phyloP scores from a whole-genome alignment of 1,140 invertebrate genomes.

The Nebria ingens region DNA sequence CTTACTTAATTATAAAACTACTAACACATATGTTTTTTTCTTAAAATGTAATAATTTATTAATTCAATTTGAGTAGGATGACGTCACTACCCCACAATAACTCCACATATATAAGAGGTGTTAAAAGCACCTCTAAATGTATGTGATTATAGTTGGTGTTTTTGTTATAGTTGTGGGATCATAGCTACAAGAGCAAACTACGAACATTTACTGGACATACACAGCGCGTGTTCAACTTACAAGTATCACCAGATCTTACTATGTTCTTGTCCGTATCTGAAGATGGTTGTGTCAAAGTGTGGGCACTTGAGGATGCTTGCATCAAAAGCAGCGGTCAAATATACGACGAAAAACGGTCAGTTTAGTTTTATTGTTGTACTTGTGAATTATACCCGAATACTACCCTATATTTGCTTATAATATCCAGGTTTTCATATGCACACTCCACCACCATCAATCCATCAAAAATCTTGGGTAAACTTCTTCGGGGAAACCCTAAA shows the following conservation, averaged over 20 bases:
- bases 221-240: conserved; percentile 14
- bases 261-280: conserved; percentile 19
- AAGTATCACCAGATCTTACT: conserved; percentile 16
- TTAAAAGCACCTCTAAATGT: too few species aligned
- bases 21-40: neutral
- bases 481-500: neutral
- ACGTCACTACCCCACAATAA: too few species aligned
- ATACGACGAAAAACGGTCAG: conserved; percentile 11
- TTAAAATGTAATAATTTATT: neutral
- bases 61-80: too few species aligned
- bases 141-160: conserved; percentile 6
- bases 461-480: conserved; percentile 11
- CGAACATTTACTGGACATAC: conserved; percentile 17
- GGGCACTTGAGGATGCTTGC: conserved; percentile 16
- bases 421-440: neutral
- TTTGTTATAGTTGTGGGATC: conserved; percentile 19
- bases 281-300: conserved; percentile 18
- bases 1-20: too few species aligned
- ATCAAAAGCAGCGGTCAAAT: conserved; percentile 11
- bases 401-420: neutral
- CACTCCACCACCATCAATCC: conserved; percentile 10
- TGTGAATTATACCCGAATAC: neutral
- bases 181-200: conserved; percentile 16
- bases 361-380: neutral
- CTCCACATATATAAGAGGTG: too few species aligned